Evolutionary conservation across 2,797 vertebrate genomes (phyloP).

Genomic region (Manis pentadactyla): DNA sequence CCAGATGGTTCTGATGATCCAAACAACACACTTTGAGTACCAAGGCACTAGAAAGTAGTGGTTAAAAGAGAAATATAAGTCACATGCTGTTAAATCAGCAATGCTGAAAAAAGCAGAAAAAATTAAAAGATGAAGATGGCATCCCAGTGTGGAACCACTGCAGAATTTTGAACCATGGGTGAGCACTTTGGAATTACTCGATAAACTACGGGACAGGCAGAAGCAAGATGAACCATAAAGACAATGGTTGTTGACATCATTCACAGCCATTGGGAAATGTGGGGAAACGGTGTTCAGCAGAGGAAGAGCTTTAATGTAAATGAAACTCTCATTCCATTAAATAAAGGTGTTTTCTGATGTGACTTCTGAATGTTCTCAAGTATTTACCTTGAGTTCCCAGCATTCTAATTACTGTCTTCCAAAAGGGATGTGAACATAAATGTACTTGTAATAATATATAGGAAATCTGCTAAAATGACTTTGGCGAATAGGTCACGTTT

Average conservation of each 20-base stretch:
- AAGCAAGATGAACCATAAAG: not conserved
- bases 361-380: not conserved
- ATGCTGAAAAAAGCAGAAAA: not conserved
- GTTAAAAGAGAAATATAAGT: not conserved
- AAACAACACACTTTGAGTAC: not conserved
- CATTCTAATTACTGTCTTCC: not conserved
- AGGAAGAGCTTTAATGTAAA: not conserved
- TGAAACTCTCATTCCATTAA: not conserved
- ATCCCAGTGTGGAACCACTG: not conserved
- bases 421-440: not conserved
- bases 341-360: not conserved
- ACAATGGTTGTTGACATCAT: not conserved
- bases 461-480: not conserved
- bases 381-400: not conserved
- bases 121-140: not conserved
- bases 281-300: not conserved
- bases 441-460: not conserved
- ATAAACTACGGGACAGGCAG: not conserved
- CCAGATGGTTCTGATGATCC: not conserved
- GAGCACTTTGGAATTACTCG: not conserved
- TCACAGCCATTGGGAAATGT: not conserved
- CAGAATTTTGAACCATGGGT: not conserved
- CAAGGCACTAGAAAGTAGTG: not conserved
- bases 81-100: not conserved
- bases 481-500: not conserved